Conservation (phyloP, 1,140 invertebrate species). For the Papilio glaucus region DNA sequence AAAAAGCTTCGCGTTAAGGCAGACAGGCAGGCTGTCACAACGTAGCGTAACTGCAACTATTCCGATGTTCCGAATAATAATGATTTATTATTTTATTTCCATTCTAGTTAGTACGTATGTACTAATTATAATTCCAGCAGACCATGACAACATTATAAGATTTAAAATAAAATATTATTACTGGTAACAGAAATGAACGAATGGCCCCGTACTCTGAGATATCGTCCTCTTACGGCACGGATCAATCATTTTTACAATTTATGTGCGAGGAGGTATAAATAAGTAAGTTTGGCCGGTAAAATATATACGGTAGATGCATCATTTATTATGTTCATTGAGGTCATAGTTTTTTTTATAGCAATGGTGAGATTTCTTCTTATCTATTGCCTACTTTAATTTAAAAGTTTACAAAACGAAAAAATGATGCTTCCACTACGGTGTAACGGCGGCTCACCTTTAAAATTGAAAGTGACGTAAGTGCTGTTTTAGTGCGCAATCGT, state of each 20-base stretch:
- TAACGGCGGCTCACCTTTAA: slow-evolving; percentile 69
- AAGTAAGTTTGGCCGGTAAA: too few species aligned
- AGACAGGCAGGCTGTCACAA: slow-evolving; percentile 54
- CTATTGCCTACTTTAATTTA: neutral
- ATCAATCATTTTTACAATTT: too few species aligned
- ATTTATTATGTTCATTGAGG: too few species aligned
- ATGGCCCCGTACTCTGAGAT: too few species aligned
- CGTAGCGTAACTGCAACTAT: slow-evolving; percentile 45
- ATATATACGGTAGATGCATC: too few species aligned
- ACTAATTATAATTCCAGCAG: neutral
- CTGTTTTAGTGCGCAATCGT: slow-evolving; percentile 81
- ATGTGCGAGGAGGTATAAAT: too few species aligned
- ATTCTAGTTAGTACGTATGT: neutral
- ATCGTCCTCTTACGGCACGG: too few species aligned
- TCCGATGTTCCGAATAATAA: slow-evolving; percentile 9
- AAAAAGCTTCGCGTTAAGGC: slow-evolving; percentile 72
- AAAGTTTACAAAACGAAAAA: neutral
- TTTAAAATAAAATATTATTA: too few species aligned
- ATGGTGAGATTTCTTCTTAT: neutral
- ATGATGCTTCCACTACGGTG: slow-evolving; percentile 61
- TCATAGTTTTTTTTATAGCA: neutral
- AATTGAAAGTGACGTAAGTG: slow-evolving; percentile 83
- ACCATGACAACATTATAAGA: too few species aligned
- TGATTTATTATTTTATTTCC: neutral
- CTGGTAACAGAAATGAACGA: too few species aligned